Evolutionary conservation across 2,888 invertebrate species (phyloP), one percentile per base, ranked within the genome.

Genomic region (Dasysyrphus tricinctus): DNA sequence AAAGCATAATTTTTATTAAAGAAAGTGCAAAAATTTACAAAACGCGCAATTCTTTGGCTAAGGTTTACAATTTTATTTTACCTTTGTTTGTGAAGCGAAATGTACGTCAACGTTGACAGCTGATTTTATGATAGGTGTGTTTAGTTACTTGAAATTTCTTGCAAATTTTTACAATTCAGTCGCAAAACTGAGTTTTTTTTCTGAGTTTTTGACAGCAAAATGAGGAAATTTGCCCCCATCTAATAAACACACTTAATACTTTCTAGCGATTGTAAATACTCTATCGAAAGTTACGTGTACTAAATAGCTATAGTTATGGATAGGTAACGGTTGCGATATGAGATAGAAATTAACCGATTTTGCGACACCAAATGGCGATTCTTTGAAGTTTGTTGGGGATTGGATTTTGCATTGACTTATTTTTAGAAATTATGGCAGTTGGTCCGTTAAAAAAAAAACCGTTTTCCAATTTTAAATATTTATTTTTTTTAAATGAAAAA

Each of bases 41-140:
- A 65, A 49, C 7, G 65, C 65, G 65, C 67, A 67, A 37, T 67
- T 47, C 24, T 39, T 3, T 2, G 12, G 39, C 32, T 47, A n/a
- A 3, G 32, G 12, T 32, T 11, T 11, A 7, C 32, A 39, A 19
- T 39, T 44, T 61, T 24, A 12, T 51, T 44, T n/a, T 2, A 12
- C 14, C 5, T 14, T 5, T 42, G 6, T 42, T 42, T 42, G 42
- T 6, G 42, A 5, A 14, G 39, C 12, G 11, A 1, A 7, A 34
- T 3, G 14, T 9, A 39, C 14, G 39, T 14, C 39, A 39, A 16
- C 44, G 29, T 16, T 44, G 63, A 16, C 63, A 65, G 44, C 63
- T 65, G 63, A 16, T 32, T 16, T 65, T 29, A n/a, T 3, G 3
- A 14, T 59, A 2, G 24, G 24, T 24, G 24, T 24, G 24, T 24